Evolutionary conservation across 2,888 invertebrate genomes (phyloP).

Genomic region (Callyntrura guangdongensis): DNA sequence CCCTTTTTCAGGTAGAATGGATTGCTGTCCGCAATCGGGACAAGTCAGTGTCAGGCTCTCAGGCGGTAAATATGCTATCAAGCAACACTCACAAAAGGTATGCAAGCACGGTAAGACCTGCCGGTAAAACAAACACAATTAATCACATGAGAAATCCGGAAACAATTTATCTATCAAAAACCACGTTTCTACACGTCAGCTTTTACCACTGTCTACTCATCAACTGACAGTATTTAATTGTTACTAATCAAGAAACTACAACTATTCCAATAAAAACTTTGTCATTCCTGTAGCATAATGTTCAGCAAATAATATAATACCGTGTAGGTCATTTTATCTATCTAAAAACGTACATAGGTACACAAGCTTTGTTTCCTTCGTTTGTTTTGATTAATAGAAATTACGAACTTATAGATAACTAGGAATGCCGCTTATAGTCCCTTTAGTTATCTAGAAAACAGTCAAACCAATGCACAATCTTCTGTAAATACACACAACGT

Average conservation of each 20-base stretch:
- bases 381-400: too few species aligned
- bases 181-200: background rate
- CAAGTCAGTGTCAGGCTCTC: slow-evolving; percentile 87
- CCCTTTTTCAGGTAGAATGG: slow-evolving; percentile 87
- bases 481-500: too few species aligned
- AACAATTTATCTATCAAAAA: slow-evolving; percentile 38
- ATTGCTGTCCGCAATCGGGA: slow-evolving; percentile 87
- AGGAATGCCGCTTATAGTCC: too few species aligned
- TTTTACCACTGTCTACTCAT: background rate
- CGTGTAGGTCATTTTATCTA: too few species aligned
- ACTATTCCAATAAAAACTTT: background rate
- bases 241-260: background rate
- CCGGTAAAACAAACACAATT: slow-evolving; percentile 44
- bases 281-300: background rate
- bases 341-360: too few species aligned
- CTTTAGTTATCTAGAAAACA: too few species aligned
- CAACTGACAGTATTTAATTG: background rate
- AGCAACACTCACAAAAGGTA: slow-evolving; percentile 87
- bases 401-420: too few species aligned
- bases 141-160: slow-evolving; percentile 33
- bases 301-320: too few species aligned
- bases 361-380: too few species aligned
- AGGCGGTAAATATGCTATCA: slow-evolving; percentile 86
- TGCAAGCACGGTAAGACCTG: slow-evolving; percentile 87
- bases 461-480: too few species aligned